These are phyloP conservation scores for Eudemis profundana DNA, from an alignment of 2,888 invertebrate genomes.

Conservation along the genomic window DNA sequence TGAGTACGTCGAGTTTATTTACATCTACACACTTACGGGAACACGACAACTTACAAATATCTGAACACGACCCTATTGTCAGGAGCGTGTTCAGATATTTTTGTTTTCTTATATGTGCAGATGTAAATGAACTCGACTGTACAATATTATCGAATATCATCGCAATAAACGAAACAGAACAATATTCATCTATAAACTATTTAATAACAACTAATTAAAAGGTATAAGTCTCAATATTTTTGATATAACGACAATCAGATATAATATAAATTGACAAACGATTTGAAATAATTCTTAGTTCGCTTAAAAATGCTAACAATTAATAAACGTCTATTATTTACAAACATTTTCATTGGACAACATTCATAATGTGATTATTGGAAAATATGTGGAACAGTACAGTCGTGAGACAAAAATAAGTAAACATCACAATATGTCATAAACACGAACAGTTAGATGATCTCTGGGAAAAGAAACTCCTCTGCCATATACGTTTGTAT, in stretches of 20 bases:
- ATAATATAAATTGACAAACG: slow-evolving; percentile 34
- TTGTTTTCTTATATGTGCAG: no score
- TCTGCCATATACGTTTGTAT: no score
- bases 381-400: not conserved
- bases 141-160: no score
- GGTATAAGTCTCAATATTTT: slow-evolving; percentile 31
- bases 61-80: no score
- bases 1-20: no score
- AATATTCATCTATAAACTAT: slow-evolving; percentile 1
- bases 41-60: no score
- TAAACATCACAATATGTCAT: not conserved
- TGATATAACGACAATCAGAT: slow-evolving; percentile 7
- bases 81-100: no score
- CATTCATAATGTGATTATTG: slow-evolving; percentile 3
- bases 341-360: slow-evolving; percentile 31
- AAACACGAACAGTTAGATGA: no score
- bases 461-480: no score
- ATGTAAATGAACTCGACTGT: no score
- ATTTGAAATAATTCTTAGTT: slow-evolving; percentile 15
- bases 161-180: slow-evolving; percentile 1
- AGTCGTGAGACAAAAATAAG: not conserved
- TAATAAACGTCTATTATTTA: slow-evolving; percentile 41
- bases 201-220: slow-evolving; percentile 18
- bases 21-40: no score
- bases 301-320: slow-evolving; percentile 25